These are phyloP conservation scores for Pemphredon lugubris DNA, from an alignment of 2,888 invertebrate species.

Conservation along the genomic window DNA sequence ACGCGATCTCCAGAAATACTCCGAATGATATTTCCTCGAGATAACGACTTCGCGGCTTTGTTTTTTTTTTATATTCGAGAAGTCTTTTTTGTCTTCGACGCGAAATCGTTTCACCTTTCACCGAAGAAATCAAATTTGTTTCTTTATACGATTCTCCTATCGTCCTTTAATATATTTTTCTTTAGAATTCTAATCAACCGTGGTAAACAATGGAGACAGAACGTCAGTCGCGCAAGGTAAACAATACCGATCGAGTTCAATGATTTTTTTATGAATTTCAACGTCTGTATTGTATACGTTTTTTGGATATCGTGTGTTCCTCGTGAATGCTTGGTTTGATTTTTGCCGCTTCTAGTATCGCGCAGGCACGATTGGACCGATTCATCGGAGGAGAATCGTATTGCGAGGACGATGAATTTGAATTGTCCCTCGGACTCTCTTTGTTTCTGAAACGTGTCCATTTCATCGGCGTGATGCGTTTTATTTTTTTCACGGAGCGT, in stretches of 20 bases:
- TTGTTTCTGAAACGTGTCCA: conserved; percentile 13
- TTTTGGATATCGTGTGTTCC: conserved; percentile 64
- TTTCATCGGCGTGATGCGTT: conserved; percentile 2
- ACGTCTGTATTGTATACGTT: conserved; percentile 37
- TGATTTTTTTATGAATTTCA: too few relatives aligned
- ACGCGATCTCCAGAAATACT: conserved; percentile 22
- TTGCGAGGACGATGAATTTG: conserved; percentile 12
- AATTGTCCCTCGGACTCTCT: neutral
- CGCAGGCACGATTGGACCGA: neutral
- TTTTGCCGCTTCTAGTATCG: conserved; percentile 42
- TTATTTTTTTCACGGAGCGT: conserved; percentile 26
- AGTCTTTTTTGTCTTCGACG: neutral
- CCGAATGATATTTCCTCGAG: neutral
- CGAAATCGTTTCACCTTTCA: too few relatives aligned
- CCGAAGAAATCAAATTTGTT: too few relatives aligned
- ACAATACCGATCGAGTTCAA: too few relatives aligned
- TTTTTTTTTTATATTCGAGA: neutral
- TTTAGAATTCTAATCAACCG: too few relatives aligned
- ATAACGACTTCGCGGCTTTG: neutral
- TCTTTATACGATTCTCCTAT: too few relatives aligned
- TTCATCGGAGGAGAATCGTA: neutral
- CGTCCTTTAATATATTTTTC: too few relatives aligned
- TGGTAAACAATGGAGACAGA: too few relatives aligned
- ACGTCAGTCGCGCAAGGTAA: too few relatives aligned
- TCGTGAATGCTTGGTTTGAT: conserved; percentile 69